phyloP scores from a whole-genome alignment of 2,888 invertebrate species.

The Escarpia spicata region DNA sequence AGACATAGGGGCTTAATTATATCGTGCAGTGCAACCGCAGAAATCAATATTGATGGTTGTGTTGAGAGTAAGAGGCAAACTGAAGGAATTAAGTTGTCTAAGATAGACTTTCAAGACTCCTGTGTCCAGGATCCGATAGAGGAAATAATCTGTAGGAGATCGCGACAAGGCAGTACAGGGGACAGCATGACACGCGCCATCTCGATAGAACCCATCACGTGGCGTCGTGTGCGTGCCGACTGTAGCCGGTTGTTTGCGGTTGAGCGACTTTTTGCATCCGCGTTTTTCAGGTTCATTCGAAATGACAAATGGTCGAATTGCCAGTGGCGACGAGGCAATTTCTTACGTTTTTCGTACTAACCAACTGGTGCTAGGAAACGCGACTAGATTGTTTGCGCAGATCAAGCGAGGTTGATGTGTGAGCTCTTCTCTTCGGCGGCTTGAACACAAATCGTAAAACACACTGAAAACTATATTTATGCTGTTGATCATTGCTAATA shows the following conservation, averaged over 20 bases:
- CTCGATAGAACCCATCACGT: background rate
- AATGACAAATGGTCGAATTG: background rate
- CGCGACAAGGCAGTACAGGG: background rate
- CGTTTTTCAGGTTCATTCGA: background rate
- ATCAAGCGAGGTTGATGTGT: background rate
- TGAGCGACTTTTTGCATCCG: background rate
- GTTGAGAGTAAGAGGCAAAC: background rate
- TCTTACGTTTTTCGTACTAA: background rate
- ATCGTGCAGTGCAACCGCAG: background rate
- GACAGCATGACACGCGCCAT: background rate
- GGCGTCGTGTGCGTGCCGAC: background rate
- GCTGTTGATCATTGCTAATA: background rate
- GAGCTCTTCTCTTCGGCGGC: background rate
- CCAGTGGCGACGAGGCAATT: constrained; percentile 7
- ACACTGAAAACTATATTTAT: background rate
- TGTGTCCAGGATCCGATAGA: background rate
- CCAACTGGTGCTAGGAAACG: background rate
- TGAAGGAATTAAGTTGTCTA: background rate
- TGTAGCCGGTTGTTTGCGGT: background rate
- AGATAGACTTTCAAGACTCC: background rate
- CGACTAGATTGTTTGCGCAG: background rate
- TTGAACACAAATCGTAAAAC: background rate
- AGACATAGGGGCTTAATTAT: background rate
- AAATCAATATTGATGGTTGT: constrained; percentile 8
- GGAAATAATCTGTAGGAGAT: background rate